A percentile compares a stretch with the other conserved stretches of the same genome.
phyloP scores from a whole-genome alignment of 2,113 vertebrate species.

The Microcebus tavaratra region DNA sequence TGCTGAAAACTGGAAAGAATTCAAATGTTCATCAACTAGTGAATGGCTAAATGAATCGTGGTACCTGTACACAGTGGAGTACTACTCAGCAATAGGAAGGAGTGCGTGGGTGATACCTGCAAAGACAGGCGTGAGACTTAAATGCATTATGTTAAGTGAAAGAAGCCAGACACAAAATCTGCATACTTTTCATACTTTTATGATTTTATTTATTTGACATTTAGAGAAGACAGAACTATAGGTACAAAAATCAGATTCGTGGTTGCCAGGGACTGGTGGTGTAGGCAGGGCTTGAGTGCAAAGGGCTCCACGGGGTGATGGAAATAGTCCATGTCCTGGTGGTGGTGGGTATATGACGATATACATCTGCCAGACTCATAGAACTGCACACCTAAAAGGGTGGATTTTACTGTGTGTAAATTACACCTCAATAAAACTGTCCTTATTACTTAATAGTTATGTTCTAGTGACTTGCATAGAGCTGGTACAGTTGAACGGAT shows the following conservation, averaged over 20 bases:
- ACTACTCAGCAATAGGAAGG: neutral
- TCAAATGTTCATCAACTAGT: neutral
- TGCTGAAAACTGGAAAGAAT: neutral
- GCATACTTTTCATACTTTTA: neutral
- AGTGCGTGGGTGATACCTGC: neutral
- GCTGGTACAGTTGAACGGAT: neutral
- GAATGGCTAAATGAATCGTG: neutral
- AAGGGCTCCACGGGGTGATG: neutral
- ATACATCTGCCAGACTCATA: neutral
- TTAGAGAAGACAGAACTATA: slow-evolving; percentile 3
- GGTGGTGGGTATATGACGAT: neutral
- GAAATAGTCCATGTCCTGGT: neutral
- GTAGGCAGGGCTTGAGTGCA: neutral
- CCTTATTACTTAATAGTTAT: neutral
- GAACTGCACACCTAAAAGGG: neutral
- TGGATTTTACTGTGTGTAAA: neutral
- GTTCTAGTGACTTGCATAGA: neutral
- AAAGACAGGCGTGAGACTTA: neutral
- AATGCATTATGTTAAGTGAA: neutral
- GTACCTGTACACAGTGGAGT: neutral
- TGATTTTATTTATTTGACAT: neutral
- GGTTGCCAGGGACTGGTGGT: neutral
- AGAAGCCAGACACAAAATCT: neutral
- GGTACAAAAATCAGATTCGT: neutral
- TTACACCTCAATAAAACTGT: neutral